Base-by-base conservation (phyloP, 2,797 vertebrate genomes). In the Salarias fasciatus region DNA sequence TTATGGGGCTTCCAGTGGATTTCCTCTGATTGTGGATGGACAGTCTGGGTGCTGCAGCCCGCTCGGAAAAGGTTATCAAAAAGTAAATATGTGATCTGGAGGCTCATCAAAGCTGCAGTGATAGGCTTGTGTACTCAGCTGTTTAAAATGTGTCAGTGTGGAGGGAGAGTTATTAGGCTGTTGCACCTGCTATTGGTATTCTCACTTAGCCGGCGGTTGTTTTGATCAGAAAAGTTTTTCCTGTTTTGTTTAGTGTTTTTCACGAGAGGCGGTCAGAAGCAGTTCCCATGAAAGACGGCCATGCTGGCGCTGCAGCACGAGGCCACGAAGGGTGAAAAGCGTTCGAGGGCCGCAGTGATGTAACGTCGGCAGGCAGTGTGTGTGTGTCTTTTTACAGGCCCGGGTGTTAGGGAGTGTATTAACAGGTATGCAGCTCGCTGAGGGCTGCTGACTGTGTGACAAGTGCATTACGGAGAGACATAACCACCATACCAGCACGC, bases 41-140 rank as follows among this genome's bases (percentile, higher is more conserved):
- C 54, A 52, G 69, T 84, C 69, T 54, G 62, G 48, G 51, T 59
- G 68, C 70, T 62, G 75, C 72, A 69, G 83, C 61, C 38, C 13
- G 71, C 63, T 64, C 51, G 60, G 52, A 63, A 63, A 78, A 75
- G 71, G 87, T 91, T 94, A 92, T 94, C 92, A 35, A 82, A 68
- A 76, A 84, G 80, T 76, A 89, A 81, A 68, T 80, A 91, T 86
- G 63, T 84, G 73, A 84, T 80, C 80, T 78, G 85, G 86, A 90
- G 72, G 79, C 72, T 86, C 86, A 89, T 92, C 84, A 81, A 75
- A 63, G 83, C 69, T 77, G 79, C 87, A 86, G 87, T 89, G 91
- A 92, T 91, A 89, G 82, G 88, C 78, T 71, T 80, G 63, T 93
- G 85, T 88, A 72, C 87, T 85, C 87, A 87, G 77, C 75, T 86